These are phyloP conservation scores for Lepidochitona cinerea DNA, from an alignment of 2,888 invertebrate genomes.

Conservation along the genomic window DNA sequence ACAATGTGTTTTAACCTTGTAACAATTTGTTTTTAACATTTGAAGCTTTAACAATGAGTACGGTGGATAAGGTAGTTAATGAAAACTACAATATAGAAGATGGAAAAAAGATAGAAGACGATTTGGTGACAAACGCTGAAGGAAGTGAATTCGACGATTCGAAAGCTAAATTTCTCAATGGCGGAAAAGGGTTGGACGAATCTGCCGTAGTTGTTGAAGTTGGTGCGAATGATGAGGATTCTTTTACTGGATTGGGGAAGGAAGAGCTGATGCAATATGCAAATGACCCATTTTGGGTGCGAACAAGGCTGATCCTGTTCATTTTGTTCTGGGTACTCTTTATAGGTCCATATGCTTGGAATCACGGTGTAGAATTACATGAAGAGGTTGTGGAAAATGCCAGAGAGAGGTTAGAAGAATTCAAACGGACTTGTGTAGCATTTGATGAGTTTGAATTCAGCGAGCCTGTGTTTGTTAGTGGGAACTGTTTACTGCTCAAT, in stretches of 20 bases:
- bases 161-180: slow-evolving; percentile 55
- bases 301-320: slow-evolving; percentile 91
- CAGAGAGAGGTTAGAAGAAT: slow-evolving; percentile 79
- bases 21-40: no score
- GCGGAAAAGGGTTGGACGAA: slow-evolving; percentile 36
- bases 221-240: slow-evolving; percentile 34
- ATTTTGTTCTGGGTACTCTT: slow-evolving; percentile 93
- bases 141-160: slow-evolving; percentile 45
- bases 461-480: slow-evolving; percentile 82
- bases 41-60: no score
- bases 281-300: slow-evolving; percentile 97
- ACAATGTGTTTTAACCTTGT: no score
- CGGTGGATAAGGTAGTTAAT: slow-evolving; percentile 4
- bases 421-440: slow-evolving; percentile 79
- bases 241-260: slow-evolving; percentile 91
- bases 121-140: slow-evolving; percentile 30
- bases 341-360: slow-evolving; percentile 83
- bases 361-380: slow-evolving; percentile 89
- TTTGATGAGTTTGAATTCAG: slow-evolving; percentile 89
- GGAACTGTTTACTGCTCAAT: slow-evolving; percentile 72
- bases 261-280: slow-evolving; percentile 97
- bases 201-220: slow-evolving; percentile 30
- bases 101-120: slow-evolving; percentile 38
- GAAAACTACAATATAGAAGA: slow-evolving; percentile 31
- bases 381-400: slow-evolving; percentile 83